A percentile compares a stretch with the other conserved stretches of the same genome.
These are phyloP conservation scores for Ctenomys sociabilis DNA, from an alignment of 2,113 vertebrate genomes.

Conservation along the genomic window DNA sequence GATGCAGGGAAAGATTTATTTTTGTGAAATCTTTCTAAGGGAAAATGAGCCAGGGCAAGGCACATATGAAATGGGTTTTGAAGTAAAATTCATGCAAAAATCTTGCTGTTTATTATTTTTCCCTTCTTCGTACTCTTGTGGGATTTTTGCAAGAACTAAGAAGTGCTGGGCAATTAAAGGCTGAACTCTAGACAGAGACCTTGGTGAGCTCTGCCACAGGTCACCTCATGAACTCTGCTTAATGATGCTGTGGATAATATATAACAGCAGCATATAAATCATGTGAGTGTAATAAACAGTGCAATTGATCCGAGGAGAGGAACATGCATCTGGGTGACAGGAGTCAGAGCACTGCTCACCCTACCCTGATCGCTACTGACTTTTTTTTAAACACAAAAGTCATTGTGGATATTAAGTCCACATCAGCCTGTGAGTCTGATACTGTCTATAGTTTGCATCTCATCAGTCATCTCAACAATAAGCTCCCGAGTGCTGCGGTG, in stretches of 20 bases:
- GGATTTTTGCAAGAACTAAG: background rate
- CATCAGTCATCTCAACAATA: constrained; percentile 3
- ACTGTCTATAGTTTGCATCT: background rate
- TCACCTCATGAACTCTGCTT: constrained; percentile 31
- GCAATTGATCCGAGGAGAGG: constrained; percentile 31
- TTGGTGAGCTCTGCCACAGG: background rate
- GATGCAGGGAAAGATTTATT: background rate
- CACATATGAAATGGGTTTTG: constrained; percentile 23
- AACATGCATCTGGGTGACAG: constrained; percentile 26
- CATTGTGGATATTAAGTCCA: constrained; percentile 29
- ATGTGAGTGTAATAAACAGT: constrained; percentile 41
- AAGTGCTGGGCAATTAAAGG: background rate
- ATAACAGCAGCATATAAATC: constrained; percentile 9
- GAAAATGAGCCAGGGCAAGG: background rate
- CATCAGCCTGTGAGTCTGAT: background rate
- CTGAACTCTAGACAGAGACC: background rate
- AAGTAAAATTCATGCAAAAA: background rate
- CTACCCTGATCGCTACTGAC: constrained; percentile 39
- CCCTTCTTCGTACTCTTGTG: background rate
- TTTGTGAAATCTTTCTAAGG: constrained; percentile 3
- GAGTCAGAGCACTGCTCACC: constrained; percentile 51
- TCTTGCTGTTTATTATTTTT: background rate
- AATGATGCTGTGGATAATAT: constrained; percentile 12
- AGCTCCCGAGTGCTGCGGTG: background rate
- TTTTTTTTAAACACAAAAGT: background rate